Evolutionary conservation across 2,113 vertebrate species (phyloP).

Genomic region (Ochotona curzoniae): DNA sequence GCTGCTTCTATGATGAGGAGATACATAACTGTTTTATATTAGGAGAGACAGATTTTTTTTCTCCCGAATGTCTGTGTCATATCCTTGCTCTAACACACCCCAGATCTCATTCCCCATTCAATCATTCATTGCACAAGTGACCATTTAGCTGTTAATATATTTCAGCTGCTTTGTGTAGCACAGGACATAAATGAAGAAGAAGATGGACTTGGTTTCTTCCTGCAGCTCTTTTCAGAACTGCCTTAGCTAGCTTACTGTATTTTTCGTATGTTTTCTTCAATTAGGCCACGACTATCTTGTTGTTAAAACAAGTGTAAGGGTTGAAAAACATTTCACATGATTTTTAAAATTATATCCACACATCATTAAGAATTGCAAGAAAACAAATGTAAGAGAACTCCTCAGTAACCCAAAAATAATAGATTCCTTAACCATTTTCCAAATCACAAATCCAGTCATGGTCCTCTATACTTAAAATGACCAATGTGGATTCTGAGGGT

Average conservation of each 20-base stretch:
- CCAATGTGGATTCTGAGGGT: background rate
- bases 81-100: background rate
- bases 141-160: slow-evolving; percentile 6
- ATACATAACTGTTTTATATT: slow-evolving; percentile 46
- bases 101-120: background rate
- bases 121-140: slow-evolving; percentile 26
- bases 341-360: background rate
- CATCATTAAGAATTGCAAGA: background rate
- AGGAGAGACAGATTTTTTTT: slow-evolving; percentile 24
- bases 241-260: background rate
- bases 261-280: background rate
- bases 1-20: slow-evolving; percentile 7
- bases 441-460: background rate
- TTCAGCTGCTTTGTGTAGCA: background rate
- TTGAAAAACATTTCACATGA: background rate
- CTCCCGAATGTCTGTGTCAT: background rate
- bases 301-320: background rate
- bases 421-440: background rate
- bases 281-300: background rate
- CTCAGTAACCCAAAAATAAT: background rate
- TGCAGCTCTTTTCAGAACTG: background rate
- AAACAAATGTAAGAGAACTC: background rate
- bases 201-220: background rate
- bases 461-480: background rate
- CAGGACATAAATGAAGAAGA: background rate